Evolutionary conservation across 2,888 invertebrate species (phyloP), one percentile per base, ranked within the genome.

Genomic region (Crepidodera aurea): DNA sequence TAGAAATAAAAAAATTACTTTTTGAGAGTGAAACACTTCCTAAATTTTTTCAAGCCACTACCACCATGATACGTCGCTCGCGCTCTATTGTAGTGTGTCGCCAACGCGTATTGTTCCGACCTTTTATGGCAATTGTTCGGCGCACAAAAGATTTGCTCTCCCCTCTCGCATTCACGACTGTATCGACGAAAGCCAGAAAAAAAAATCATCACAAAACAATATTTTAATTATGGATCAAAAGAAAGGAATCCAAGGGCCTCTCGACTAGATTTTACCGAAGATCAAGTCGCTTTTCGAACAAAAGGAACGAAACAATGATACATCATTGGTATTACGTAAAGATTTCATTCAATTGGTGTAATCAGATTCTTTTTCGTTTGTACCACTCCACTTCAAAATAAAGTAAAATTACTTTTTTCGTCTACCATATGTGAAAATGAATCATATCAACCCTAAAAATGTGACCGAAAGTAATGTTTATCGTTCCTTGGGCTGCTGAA

Each of bases 121-220:
- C 64, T 66, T 66, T 64, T 64, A 56, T 46, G 42, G 27, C 60
- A 54, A 66, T 66, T 64, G 64, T 66, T 62, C 62, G 62, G 56
- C 48, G 44, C 15, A 66, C 66, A 66, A 66, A 64, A 54, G 59
- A 42, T 34, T 22, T 32, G 22, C 13, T n/a, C 34, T 34, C 51
- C 16, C 12, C 39, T 39, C 55, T 44, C 53, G 54, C 59, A 64
- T 61, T 64, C 66, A 66, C 32, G 40, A 56, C 48, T 51, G 32
- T 55, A 32, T 32, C 55, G 55, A 55, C 55, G 40, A 42, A 53
- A 40, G 27, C 22, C 18, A 34, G 29, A 18, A 44, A 44, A 44
- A 55, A 60, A 61, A 8, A 16, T 42, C 42, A 16, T 19, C 15
- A 13, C 4, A 37, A 37, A 37, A 15, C 37, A 37, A 37, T 37